Evolutionary conservation across 1,140 invertebrate genomes (phyloP), one percentile per base, ranked within the genome.

Genomic region (Halictus rubicundus): DNA sequence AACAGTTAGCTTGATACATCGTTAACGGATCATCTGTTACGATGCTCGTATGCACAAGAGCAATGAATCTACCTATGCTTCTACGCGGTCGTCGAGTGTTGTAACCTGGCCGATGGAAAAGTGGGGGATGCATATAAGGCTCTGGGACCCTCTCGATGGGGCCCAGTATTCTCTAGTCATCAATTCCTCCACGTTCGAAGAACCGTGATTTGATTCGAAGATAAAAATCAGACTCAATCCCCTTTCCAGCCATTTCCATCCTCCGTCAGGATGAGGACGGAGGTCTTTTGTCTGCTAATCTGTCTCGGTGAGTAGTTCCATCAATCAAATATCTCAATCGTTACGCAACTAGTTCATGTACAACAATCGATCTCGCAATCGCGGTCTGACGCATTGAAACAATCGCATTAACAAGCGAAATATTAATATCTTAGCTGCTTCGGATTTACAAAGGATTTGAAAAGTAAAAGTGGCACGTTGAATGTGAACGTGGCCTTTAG

Each of bases 41-140:
- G 59, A 64, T 19, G 65, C 27, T 25, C 63, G 49, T 46, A 86
- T 86, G 87, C 88, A 87, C 84, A 90, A 87, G 87, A 89, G 84
- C 78, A 79, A 82, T 70, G 83, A 79, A 83, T 89, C 85, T 86
- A 85, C 81, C 88, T 83, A 57, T 73, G 66, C 83, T 75, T 79
- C 74, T 87, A 81, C 65, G 74, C 86, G 72, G 78, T 80, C 85
- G 81, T 86, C 84, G 87, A 86, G 90, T 92, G 90, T 91, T 92
- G 90, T 91, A 92, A 91, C 88, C 74, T 68, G 78, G 81, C 68
- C 69, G 75, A 69, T 73, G 86, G 74, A 69, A 84, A 89, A 92
- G 91, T 91, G 92, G 91, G 89, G 92, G 92, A 87, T 84, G 84
- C 91, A 93, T 93, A 93, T 93, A 93, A 93, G 91, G 87, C 89